Evolutionary conservation across 1,140 invertebrate species (phyloP).

Genomic region (Marisa cornuarietis): DNA sequence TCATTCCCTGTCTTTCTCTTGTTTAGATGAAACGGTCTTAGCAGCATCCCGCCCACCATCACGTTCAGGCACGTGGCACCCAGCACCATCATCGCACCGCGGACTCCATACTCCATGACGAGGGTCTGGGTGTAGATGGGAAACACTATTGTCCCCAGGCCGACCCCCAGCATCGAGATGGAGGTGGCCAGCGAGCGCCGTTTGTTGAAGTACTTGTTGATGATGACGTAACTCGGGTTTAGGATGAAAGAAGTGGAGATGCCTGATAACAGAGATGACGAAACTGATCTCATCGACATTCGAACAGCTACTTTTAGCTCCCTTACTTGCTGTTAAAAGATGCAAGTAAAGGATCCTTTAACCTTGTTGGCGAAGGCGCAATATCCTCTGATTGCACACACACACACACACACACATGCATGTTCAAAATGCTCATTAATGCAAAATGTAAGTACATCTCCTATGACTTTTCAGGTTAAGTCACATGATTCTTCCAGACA

Average conservation of each 20-base stretch:
- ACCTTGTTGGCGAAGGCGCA: too few species aligned
- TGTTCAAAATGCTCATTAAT: too few species aligned
- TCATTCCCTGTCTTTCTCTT: neutral
- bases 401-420: too few species aligned
- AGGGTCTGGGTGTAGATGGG: slow-evolving; percentile 34
- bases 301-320: too few species aligned
- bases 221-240: slow-evolving; percentile 34
- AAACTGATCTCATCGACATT: too few species aligned
- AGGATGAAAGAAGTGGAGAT: slow-evolving; percentile 25
- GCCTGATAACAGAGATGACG: slow-evolving; percentile 24
- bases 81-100: slow-evolving; percentile 73
- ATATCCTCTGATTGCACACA: too few species aligned
- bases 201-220: slow-evolving; percentile 45
- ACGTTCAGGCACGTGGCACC: slow-evolving; percentile 68
- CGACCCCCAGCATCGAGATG: slow-evolving; percentile 26
- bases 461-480: too few species aligned
- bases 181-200: slow-evolving; percentile 37
- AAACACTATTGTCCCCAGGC: slow-evolving; percentile 31
- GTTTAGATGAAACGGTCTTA: slow-evolving; percentile 20
- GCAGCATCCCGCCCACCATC: slow-evolving; percentile 13
- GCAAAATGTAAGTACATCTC: too few species aligned
- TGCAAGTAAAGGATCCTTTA: too few species aligned
- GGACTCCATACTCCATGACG: slow-evolving; percentile 30
- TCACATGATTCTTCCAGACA: too few species aligned
- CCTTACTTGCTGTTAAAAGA: too few species aligned